phyloP scores from a whole-genome alignment of 2,888 invertebrate genomes.

The Pilophorus perplexus region DNA sequence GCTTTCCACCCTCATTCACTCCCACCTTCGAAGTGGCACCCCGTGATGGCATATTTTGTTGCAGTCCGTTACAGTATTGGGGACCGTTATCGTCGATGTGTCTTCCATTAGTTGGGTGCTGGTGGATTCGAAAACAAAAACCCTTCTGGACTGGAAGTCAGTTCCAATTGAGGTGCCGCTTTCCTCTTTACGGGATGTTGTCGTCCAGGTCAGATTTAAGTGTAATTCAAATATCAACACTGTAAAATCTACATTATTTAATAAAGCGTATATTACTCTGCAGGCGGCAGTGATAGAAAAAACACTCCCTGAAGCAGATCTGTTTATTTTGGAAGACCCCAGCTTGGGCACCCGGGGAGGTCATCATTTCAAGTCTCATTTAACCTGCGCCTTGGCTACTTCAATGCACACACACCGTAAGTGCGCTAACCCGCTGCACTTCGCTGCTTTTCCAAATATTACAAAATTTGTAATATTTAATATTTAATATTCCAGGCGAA shows the following conservation, averaged over 20 bases:
- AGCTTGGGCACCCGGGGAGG: background rate
- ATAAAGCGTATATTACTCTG: background rate
- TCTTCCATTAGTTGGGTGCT: slow-evolving; percentile 30
- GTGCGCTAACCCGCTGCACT: background rate
- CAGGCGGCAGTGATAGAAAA: slow-evolving; percentile 13
- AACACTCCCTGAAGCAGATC: slow-evolving; percentile 1
- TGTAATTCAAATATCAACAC: background rate
- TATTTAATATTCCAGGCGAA: slow-evolving; percentile 5
- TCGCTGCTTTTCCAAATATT: background rate
- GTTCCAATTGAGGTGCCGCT: background rate
- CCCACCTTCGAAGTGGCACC: too few species aligned
- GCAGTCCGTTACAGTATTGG: background rate
- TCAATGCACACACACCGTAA: slow-evolving; percentile 11
- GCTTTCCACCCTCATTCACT: too few species aligned
- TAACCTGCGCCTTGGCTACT: slow-evolving; percentile 10
- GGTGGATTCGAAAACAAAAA: slow-evolving; percentile 19
- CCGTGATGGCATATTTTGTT: too few species aligned
- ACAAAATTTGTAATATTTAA: background rate
- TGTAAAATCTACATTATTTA: background rate
- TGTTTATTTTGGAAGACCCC: slow-evolving; percentile 19
- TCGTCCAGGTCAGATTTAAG: background rate
- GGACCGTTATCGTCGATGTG: slow-evolving; percentile 16
- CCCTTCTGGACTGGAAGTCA: slow-evolving; percentile 12
- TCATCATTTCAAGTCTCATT: background rate
- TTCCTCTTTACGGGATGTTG: background rate